Conservation (phyloP, 2,113 vertebrate genomes). For the Mionectes macconnelli region DNA sequence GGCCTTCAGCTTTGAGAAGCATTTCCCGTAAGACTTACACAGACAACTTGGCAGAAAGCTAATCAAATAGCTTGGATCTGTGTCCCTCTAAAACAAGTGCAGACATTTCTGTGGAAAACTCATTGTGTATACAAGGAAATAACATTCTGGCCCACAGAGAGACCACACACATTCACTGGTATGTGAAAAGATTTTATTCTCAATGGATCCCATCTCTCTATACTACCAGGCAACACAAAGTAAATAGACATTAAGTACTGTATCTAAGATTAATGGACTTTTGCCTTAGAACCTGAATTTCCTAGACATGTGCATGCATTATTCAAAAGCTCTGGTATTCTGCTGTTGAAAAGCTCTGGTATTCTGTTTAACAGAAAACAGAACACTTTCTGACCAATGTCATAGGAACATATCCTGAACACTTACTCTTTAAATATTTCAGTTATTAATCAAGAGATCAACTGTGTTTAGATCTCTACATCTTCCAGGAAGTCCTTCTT, state of each 20-base stretch:
- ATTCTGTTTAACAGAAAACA: not conserved
- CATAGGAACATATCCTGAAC: not conserved
- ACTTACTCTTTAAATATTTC: not conserved
- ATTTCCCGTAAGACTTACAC: not conserved
- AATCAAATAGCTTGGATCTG: not conserved
- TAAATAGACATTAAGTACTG: not conserved
- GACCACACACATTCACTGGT: not conserved
- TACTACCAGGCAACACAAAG: not conserved
- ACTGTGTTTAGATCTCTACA: not conserved
- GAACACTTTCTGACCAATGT: not conserved
- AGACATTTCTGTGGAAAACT: not conserved
- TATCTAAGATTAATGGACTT: not conserved
- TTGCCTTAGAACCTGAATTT: not conserved
- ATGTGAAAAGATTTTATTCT: not conserved
- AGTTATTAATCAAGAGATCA: not conserved
- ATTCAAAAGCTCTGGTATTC: not conserved
- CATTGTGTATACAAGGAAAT: not conserved
- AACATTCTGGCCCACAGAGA: not conserved
- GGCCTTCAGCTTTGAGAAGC: not conserved
- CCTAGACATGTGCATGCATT: not conserved
- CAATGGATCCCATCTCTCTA: not conserved
- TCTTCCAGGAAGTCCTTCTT: not conserved
- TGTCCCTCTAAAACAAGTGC: not conserved
- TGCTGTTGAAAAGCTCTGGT: not conserved
- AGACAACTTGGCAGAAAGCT: slow-evolving; percentile 26